Conservation (phyloP, 2,113 vertebrate species). For the Smithornis capensis region DNA sequence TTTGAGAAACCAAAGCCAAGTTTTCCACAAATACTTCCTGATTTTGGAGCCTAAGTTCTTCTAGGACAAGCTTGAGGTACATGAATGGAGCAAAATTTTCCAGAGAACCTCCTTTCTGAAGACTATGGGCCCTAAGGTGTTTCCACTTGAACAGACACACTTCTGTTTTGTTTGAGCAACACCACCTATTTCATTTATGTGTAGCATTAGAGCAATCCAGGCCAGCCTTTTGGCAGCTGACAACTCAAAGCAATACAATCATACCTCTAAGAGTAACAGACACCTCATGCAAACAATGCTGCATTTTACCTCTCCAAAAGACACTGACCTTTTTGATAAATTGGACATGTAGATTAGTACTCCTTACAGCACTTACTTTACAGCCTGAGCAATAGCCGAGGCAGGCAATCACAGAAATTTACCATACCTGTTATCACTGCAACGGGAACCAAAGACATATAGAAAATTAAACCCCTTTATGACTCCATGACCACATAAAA, state of each 20-base stretch:
- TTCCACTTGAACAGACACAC: background rate
- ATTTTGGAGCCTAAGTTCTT: background rate
- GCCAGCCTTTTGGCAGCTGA: background rate
- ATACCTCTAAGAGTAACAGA: background rate
- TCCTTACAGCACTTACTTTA: background rate
- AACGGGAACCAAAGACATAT: background rate
- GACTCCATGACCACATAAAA: background rate
- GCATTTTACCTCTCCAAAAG: background rate
- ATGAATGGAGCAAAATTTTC: background rate
- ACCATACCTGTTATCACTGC: background rate
- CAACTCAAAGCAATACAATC: background rate
- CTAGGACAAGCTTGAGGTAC: background rate
- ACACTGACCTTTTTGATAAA: background rate
- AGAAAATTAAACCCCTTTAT: background rate
- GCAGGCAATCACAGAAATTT: background rate
- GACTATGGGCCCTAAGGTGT: background rate
- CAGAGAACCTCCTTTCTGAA: background rate
- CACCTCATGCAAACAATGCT: background rate
- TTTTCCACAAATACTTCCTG: background rate
- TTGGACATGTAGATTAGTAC: background rate
- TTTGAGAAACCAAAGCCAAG: background rate
- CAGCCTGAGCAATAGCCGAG: background rate
- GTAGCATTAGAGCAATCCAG: background rate
- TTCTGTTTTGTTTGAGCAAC: background rate
- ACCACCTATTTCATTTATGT: background rate